Conservation (phyloP, 2,113 vertebrate genomes). For the Pterophyllum scalare region DNA sequence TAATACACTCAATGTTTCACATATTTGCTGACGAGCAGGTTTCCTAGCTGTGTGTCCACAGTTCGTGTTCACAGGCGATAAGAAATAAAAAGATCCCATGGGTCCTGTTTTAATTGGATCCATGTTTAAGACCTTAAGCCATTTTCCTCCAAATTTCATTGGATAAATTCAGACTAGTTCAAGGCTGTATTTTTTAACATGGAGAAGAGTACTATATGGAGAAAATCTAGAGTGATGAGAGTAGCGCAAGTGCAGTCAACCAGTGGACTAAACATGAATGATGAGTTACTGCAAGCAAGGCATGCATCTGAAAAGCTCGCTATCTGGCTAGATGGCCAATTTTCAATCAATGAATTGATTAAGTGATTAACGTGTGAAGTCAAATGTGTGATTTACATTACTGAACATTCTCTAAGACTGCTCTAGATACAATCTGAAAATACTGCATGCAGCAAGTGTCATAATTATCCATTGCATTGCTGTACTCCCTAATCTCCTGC, state of each 20-base stretch:
- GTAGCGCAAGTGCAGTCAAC: not conserved
- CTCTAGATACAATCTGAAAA: not conserved
- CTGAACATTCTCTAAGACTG: not conserved
- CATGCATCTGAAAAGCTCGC: not conserved
- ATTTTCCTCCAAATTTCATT: slow-evolving; percentile 16
- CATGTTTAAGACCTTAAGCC: slow-evolving; percentile 42
- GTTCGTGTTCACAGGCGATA: slow-evolving; percentile 45
- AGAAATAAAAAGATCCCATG: slow-evolving; percentile 47
- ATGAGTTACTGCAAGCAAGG: too few relatives aligned
- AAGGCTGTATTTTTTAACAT: not conserved
- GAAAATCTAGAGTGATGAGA: not conserved
- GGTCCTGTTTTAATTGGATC: slow-evolving; percentile 62
- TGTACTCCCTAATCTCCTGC: slow-evolving; percentile 18
- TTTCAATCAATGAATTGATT: not conserved
- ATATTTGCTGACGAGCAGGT: slow-evolving; percentile 40
- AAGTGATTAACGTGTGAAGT: not conserved
- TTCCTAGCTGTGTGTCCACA: slow-evolving; percentile 27
- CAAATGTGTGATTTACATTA: not conserved
- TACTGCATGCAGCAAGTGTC: not conserved
- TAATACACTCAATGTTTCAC: not conserved
- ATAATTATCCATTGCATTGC: slow-evolving; percentile 20
- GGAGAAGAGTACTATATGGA: not conserved
- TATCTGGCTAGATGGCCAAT: not conserved
- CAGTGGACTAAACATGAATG: not conserved
- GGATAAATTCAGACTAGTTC: slow-evolving; percentile 12